Base-by-base conservation (phyloP, 2,797 vertebrate species). In the Microcaecilia unicolor region DNA sequence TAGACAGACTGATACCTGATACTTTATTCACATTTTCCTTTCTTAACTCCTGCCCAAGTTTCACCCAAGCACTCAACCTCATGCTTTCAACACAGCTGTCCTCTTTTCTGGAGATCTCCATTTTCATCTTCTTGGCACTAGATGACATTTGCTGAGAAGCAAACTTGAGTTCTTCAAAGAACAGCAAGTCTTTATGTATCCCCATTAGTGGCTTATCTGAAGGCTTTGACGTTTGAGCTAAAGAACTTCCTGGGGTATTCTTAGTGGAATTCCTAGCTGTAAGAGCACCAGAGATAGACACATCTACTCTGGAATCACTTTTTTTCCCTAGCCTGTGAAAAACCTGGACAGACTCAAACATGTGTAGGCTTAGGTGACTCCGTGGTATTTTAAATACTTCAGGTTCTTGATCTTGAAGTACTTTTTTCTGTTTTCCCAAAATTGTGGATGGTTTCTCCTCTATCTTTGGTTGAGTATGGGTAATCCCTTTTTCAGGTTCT, bases 311-410 rank as follows among this genome's bases (percentile, higher is more conserved):
- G 21, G 37, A 28, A 7, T 34, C 21, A 8, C 0, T 29, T 27
- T 41, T 51, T 41, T 45, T 58, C 4, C 58, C 54, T 9, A 65
- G 29, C 1, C 46, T 22, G 4, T 56, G 47, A 9, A 65, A 54
- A 8, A 55, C 49, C 17, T 57, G 47, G 11, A 59, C 33, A 1
- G 47, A 59, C 19, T 55, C 35, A 22, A 58, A 22, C 51, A 55
- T 41, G 6, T 41, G 39, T 32, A 43, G 28, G 4, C 29, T 21
- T 4, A 56, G 37, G 13, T 16, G 14, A 25, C 25, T 63, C 3
- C 15, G 25, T 19, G 54, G 49, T 16, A 38, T 40, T 18, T 52
- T 32, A 14, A 58, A 52, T 10, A 1, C 11, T 9, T 55, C 35
- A 15, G 33, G 40, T 2, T 9, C 23, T 6, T 45, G 5, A 3